Conservation (phyloP, 35 echinoderm and acorn worm genomes). For the Chiridota heheva region DNA sequence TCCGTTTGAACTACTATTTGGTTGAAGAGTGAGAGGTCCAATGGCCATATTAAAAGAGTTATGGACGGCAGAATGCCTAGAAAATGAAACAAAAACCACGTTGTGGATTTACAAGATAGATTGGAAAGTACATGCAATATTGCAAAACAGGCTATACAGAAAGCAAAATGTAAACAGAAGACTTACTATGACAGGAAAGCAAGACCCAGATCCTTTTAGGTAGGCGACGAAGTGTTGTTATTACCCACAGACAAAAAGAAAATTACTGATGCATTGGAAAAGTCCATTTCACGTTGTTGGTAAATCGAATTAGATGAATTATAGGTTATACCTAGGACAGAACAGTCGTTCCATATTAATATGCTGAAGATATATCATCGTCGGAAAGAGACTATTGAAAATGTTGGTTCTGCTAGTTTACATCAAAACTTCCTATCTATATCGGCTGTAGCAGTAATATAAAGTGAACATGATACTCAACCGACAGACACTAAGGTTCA, state of each 20-base stretch:
- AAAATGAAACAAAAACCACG: slow-evolving; percentile 37
- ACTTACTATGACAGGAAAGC: slow-evolving; percentile 29
- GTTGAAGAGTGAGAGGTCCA: no score
- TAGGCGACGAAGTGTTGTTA: slow-evolving; percentile 56
- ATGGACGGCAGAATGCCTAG: no score
- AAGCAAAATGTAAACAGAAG: slow-evolving; percentile 39
- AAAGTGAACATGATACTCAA: neutral
- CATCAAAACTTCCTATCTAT: neutral
- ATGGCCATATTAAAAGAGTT: no score
- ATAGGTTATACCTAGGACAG: slow-evolving; percentile 25
- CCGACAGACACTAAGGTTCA: neutral
- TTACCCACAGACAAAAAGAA: slow-evolving; percentile 55
- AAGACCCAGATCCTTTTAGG: slow-evolving; percentile 1
- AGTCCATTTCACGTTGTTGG: slow-evolving; percentile 30
- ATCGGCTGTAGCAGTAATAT: slow-evolving; percentile 10
- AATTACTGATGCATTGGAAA: slow-evolving; percentile 61
- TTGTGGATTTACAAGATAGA: slow-evolving; percentile 34
- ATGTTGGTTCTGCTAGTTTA: neutral
- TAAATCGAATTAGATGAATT: slow-evolving; percentile 38
- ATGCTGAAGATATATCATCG: slow-evolving; percentile 47
- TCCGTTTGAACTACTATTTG: no score
- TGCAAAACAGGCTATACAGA: slow-evolving; percentile 18
- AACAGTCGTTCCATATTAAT: slow-evolving; percentile 55
- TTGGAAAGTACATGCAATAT: slow-evolving; percentile 45
- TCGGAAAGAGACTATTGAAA: neutral